Evolutionary conservation across 1,140 invertebrate species (phyloP), one percentile per base, ranked within the genome.

Genomic region (Phymorhynchus buccinoides): DNA sequence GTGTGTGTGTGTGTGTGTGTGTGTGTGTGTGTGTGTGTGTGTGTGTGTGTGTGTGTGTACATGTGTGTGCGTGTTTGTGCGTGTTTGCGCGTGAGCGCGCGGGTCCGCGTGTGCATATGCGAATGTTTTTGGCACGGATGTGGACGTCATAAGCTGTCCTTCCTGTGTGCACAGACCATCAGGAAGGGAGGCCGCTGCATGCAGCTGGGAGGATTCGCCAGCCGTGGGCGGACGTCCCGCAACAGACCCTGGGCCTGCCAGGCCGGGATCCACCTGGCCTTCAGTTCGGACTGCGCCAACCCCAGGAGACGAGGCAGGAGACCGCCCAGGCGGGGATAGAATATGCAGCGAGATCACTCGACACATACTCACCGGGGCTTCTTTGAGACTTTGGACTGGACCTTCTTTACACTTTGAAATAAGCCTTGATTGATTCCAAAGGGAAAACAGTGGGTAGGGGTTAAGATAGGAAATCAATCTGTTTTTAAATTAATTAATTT

Each of bases 191-290:
- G 83, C 22, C 75, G 75, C 16, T 84, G 83, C 56, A 32, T 79
- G 9, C 73, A 39, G 22, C 41, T 84, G 48, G 83, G 83, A n/a
- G 9, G 42, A 9, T 37, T 48, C 0, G 0, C 30, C 32, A 27
- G 71, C 32, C 79, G 79, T 6, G 79, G 79, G 2, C 44, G 79
- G 48, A 12, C 30, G 30, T 73, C 71, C 37, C 37, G 71, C 7
- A 78, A 56, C 73, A 73, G 48, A 6, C 75, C 37, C 42, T 84
- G 83, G 83, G 56, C 73, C 35, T 84, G 83, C 41, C 83, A 84
- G 73, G 75, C 83, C 7, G 83, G 83, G 1, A 41, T 84, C 27
- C 83, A 84, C 56, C n/a, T 84, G 75, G 73, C 48, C 4, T 78
- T 84, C 18, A 79, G 44, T 22, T 30, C 44, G 6, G 73, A 79